Evolutionary conservation across 2,113 vertebrate species (phyloP), one percentile per base, ranked within the genome.

Genomic region (Corythaixoides concolor): DNA sequence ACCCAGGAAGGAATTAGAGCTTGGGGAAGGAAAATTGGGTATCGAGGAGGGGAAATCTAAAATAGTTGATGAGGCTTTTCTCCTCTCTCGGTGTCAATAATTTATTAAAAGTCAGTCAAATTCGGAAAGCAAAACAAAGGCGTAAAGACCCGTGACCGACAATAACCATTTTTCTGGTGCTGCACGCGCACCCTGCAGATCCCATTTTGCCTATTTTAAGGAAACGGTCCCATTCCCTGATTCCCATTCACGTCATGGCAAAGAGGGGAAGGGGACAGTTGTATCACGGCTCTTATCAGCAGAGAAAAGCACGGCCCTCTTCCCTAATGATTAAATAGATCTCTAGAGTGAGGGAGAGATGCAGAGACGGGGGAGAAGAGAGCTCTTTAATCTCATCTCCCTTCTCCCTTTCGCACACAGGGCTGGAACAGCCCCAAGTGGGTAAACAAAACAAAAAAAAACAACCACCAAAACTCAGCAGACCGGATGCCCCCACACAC

Each of bases 371-470:
- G 58, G 60, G 58, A 62, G 74, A 60, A 83, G 26, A 43, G 68
- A 91, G 21, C 11, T 67, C 35, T 74, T 74, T 41, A 43, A 56
- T 76, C 35, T 76, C 18, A 59, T 76, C 53, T 88, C 11, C 35
- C 21, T 89, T 90, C 59, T 90, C 50, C 49, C 60, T 62, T 58
- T 88, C 24, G 47, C 45, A 66, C n/a, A 14, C 24, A 52, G 22
- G 43, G 37, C 43, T 91, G 74, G 68, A 96, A 86, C 30, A 84
- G 75, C 55, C 68, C 84, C 93, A 85, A 76, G 85, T 67, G 80
- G 78, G 74, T 87, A 96, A 96, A 96, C 91, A 96, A 78, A 96
- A 95, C 68, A 85, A 82, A 93, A 82, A 93, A 84, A 76, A 90
- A 70, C 76, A 84, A 50, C 55, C 47, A 87, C 47, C 76, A 81